Evolutionary conservation across 2,888 invertebrate species (phyloP).

Genomic region (Drosophila testacea): DNA sequence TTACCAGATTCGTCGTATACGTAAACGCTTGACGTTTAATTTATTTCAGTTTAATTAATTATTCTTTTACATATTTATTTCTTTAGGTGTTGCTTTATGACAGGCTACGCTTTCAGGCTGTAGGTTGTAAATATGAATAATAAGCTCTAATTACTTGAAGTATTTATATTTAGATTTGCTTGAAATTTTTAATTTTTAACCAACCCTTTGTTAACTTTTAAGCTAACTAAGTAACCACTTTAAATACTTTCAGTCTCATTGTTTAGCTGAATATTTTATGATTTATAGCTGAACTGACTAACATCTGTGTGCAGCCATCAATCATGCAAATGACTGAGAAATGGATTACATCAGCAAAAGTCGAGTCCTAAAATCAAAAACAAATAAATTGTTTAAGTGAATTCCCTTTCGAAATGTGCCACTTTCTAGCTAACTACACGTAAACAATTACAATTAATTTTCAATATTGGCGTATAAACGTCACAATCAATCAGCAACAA

Average conservation of each 20-base stretch:
- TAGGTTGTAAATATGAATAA: slow-evolving; percentile 41
- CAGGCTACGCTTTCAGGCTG: slow-evolving; percentile 20
- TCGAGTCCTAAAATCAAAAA: slow-evolving; percentile 3
- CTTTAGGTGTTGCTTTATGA: slow-evolving; percentile 42
- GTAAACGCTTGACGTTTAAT: slow-evolving; percentile 27
- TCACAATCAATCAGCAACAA: slow-evolving; percentile 52
- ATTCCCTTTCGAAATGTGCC: slow-evolving; percentile 5
- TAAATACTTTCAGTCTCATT: slow-evolving; percentile 2
- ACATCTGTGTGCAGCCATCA: slow-evolving; percentile 24
- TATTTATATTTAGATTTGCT: not conserved
- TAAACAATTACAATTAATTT: slow-evolving; percentile 50
- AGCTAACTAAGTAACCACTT: not conserved
- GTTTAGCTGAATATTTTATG: slow-evolving; percentile 10
- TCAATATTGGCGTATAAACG: slow-evolving; percentile 55
- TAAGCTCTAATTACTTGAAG: slow-evolving; percentile 5
- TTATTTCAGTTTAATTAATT: slow-evolving; percentile 66
- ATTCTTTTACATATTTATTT: slow-evolving; percentile 36
- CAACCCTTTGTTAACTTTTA: not conserved
- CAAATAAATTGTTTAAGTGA: not conserved
- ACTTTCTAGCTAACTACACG: slow-evolving; percentile 32
- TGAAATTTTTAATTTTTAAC: slow-evolving; percentile 1
- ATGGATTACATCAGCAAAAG: slow-evolving; percentile 39
- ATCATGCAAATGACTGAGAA: slow-evolving; percentile 29
- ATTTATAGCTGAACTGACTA: slow-evolving; percentile 32
- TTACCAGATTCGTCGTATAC: slow-evolving; percentile 38